phyloP scores from a whole-genome alignment of 2,797 vertebrate genomes.

The Silurus lanzhouensis region DNA sequence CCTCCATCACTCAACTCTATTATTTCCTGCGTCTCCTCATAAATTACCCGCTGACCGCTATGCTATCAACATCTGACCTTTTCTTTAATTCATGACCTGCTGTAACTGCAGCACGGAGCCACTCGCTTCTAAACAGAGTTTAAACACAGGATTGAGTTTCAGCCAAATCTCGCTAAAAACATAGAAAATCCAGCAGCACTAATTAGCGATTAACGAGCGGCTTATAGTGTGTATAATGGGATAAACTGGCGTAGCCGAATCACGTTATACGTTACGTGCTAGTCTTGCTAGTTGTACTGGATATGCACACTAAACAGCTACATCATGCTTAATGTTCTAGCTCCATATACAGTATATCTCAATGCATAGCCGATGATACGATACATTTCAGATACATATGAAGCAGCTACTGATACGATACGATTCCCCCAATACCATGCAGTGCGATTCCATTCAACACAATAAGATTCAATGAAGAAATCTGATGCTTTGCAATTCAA shows the following conservation, averaged over 20 bases:
- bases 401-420: no score
- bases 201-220: neutral
- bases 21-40: constrained; percentile 11
- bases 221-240: neutral
- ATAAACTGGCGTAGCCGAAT: neutral
- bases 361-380: no score
- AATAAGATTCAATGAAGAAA: no score
- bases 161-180: neutral
- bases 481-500: no score
- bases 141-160: neutral
- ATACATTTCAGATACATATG: no score
- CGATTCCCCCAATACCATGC: no score
- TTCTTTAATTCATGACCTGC: neutral
- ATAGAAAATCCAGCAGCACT: neutral
- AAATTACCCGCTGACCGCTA: neutral
- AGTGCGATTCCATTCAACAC: no score
- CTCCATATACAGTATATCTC: no score
- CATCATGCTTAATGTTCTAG: no score
- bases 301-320: neutral
- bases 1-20: neutral
- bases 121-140: neutral
- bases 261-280: neutral
- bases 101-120: neutral
- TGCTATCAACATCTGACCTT: neutral
- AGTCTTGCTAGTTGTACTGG: neutral